Evolutionary conservation across 1,140 invertebrate species (phyloP).

Genomic region (Pseudobourletiella spinata): DNA sequence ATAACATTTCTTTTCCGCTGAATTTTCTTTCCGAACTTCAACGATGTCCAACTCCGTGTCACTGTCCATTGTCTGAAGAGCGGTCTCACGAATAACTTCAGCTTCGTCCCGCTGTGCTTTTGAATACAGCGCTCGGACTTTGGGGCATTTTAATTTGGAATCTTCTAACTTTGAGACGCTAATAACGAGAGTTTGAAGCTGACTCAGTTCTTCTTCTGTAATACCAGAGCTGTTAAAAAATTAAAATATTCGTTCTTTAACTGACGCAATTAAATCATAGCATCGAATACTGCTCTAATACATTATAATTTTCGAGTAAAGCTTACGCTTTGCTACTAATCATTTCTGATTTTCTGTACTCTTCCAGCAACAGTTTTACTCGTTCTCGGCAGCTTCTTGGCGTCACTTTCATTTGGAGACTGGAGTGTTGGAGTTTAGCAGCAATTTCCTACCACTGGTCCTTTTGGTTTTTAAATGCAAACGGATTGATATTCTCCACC

Average conservation of each 20-base stretch:
- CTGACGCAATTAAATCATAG: not conserved
- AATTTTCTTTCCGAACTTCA: too few species aligned
- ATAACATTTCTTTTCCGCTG: not conserved
- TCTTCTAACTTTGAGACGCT: not conserved
- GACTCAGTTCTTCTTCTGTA: not conserved
- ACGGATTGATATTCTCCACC: not conserved
- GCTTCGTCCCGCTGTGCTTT: not conserved
- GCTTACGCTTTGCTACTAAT: not conserved
- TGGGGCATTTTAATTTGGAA: not conserved
- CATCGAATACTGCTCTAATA: not conserved
- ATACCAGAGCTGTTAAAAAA: not conserved
- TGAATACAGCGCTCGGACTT: not conserved
- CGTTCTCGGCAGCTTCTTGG: not conserved
- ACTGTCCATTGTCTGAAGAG: not conserved
- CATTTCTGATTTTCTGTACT: not conserved
- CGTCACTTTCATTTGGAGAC: not conserved
- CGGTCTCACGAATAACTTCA: not conserved
- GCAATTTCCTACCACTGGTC: not conserved
- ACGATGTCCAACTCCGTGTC: too few species aligned
- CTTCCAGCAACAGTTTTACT: not conserved
- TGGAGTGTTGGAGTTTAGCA: not conserved
- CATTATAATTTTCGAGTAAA: not conserved
- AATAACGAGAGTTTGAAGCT: not conserved
- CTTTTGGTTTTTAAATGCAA: not conserved
- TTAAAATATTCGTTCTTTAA: too few species aligned